A percentile compares a stretch with the other conserved stretches of the same genome.
phyloP scores from a whole-genome alignment of 2,888 invertebrate genomes.

The Eristalinus aeneus region DNA sequence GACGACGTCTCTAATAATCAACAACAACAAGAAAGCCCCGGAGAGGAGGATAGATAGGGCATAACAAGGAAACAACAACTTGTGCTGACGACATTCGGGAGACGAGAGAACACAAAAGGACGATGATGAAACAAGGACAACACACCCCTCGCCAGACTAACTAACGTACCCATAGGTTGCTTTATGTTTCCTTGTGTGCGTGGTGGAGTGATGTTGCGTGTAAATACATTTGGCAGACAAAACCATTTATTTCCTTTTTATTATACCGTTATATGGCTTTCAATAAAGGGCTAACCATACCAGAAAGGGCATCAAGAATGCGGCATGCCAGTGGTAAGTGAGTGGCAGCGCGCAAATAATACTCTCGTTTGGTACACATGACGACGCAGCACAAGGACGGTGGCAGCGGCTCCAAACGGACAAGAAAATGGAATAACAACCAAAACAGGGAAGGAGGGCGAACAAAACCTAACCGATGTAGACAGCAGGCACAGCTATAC shows the following conservation, averaged over 20 bases:
- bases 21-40: neutral
- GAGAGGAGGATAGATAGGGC: neutral
- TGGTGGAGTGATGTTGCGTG: neutral
- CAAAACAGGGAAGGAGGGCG: neutral
- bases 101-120: neutral
- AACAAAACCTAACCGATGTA: neutral
- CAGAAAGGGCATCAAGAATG: constrained; percentile 39
- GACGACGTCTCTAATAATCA: constrained; percentile 38
- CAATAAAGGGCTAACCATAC: constrained; percentile 51
- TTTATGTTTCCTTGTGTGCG: neutral
- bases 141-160: constrained; percentile 30
- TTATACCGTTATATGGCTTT: constrained; percentile 61
- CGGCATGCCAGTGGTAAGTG: neutral
- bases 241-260: constrained; percentile 65
- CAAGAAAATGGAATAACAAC: constrained; percentile 21
- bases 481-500: neutral
- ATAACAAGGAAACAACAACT: constrained; percentile 38
- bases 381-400: constrained; percentile 47
- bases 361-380: neutral
- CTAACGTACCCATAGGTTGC: neutral
- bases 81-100: constrained; percentile 25
- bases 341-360: constrained; percentile 22
- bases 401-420: constrained; percentile 20
- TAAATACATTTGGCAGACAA: constrained; percentile 57
- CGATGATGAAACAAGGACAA: constrained; percentile 51